Percentiles rank a stretch among this genome's conserved stretches.
Evolutionary conservation across 2,888 invertebrate genomes (phyloP).

Genomic region (Drosophila kuntzei): DNA sequence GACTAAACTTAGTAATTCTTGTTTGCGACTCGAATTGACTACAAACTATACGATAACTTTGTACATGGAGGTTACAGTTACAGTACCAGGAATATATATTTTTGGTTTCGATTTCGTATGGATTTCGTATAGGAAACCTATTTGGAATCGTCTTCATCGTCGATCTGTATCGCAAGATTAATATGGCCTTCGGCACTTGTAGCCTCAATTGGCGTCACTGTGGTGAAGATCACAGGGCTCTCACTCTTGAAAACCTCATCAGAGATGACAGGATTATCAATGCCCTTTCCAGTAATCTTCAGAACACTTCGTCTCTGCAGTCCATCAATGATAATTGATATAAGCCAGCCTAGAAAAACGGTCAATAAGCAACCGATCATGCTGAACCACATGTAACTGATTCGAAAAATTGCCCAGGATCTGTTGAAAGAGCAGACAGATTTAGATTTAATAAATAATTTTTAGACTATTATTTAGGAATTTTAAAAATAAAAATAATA

Average conservation of each 20-base stretch:
- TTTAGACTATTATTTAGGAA: no score
- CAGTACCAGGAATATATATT: conserved; percentile 41
- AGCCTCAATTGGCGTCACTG: conserved; percentile 39
- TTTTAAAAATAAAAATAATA: no score
- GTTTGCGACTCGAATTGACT: conserved; percentile 48
- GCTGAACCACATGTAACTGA: conserved; percentile 96
- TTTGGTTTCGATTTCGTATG: conserved; percentile 1
- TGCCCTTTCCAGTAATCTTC: conserved; percentile 75
- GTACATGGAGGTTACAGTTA: conserved; percentile 72
- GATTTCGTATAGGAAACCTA: conserved; percentile 8
- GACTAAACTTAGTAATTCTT: conserved; percentile 52
- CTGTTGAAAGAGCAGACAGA: conserved; percentile 49
- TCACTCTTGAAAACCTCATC: conserved; percentile 60
- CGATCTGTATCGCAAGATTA: conserved; percentile 83
- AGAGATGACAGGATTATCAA: conserved; percentile 62
- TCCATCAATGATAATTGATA: conserved; percentile 88
- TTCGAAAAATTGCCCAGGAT: conserved; percentile 88
- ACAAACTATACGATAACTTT: conserved; percentile 56
- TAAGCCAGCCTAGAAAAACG: conserved; percentile 89
- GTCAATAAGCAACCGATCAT: conserved; percentile 91
- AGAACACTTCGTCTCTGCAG: conserved; percentile 80
- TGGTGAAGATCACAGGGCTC: conserved; percentile 42
- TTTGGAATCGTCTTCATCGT: conserved; percentile 77
- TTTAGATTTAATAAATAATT: no score
- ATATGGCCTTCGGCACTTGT: conserved; percentile 73